phyloP scores from a whole-genome alignment of 2,888 invertebrate species.

The Spatulosminthurus flaviceps region DNA sequence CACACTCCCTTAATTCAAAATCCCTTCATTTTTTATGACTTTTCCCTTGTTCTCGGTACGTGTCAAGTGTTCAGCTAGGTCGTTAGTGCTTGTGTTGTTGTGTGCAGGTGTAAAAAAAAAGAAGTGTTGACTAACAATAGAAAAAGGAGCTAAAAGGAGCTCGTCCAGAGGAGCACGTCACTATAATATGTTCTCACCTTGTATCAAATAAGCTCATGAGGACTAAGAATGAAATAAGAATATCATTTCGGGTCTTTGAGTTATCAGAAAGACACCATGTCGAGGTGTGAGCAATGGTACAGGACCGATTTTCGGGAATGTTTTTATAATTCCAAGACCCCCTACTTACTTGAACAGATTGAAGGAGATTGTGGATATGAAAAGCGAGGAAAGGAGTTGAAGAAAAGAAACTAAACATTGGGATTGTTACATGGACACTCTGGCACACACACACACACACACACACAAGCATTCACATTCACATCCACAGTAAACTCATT shows the following conservation, averaged over 20 bases:
- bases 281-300: slow-evolving; percentile 48
- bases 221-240: slow-evolving; percentile 29
- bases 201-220: no score
- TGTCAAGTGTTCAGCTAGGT: slow-evolving; percentile 39
- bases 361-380: slow-evolving; percentile 42
- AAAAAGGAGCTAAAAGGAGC: slow-evolving; percentile 1
- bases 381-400: slow-evolving; percentile 38
- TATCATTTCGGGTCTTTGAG: slow-evolving; percentile 51
- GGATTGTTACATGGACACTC: slow-evolving; percentile 13
- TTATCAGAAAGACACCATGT: slow-evolving; percentile 53
- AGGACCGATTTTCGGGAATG: slow-evolving; percentile 55
- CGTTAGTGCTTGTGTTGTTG: slow-evolving; percentile 16
- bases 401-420: slow-evolving; percentile 12
- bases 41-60: slow-evolving; percentile 26
- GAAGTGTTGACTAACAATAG: slow-evolving; percentile 38
- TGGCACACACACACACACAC: slow-evolving; percentile 29
- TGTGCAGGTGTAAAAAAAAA: slow-evolving; percentile 45
- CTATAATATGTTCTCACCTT: no score
- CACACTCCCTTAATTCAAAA: not conserved
- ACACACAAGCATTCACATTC: slow-evolving; percentile 26
- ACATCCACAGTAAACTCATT: slow-evolving; percentile 52
- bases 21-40: not conserved
- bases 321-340: slow-evolving; percentile 48
- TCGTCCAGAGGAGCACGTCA: no score
- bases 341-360: slow-evolving; percentile 51